Evolutionary conservation across 2,113 vertebrate species (phyloP).

Genomic region (Spilogale gracilis): DNA sequence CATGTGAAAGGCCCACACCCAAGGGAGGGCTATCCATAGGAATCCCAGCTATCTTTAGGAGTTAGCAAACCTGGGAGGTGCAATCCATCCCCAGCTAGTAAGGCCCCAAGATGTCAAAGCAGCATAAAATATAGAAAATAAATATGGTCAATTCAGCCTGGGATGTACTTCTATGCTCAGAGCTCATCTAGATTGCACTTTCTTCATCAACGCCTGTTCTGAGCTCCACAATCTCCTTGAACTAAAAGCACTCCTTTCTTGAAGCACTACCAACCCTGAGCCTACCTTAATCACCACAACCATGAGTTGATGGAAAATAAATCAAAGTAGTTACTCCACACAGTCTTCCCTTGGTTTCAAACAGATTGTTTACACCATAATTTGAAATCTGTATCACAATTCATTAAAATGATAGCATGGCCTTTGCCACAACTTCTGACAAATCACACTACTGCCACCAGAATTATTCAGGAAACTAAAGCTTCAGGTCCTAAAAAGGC

Average conservation of each 20-base stretch:
- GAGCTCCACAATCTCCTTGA: background rate
- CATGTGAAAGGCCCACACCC: background rate
- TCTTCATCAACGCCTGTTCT: background rate
- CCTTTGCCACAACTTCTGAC: background rate
- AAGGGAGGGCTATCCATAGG: background rate
- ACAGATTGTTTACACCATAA: background rate
- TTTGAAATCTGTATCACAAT: background rate
- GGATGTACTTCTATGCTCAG: background rate
- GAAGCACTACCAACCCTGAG: background rate
- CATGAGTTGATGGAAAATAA: fast-evolving
- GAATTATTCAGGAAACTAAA: background rate
- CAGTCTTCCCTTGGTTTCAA: background rate
- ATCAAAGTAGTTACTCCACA: background rate
- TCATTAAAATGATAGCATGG: background rate
- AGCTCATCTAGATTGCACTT: background rate
- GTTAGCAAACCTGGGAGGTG: background rate
- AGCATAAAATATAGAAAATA: background rate
- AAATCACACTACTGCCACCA: background rate
- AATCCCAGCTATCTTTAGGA: background rate
- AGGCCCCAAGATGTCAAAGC: background rate
- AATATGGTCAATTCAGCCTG: background rate
- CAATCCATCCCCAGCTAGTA: background rate
- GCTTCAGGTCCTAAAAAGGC: background rate
- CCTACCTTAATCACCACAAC: no score
- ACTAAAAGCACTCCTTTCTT: background rate